These are phyloP conservation scores for Pseudobourletiella spinata DNA, from an alignment of 1,140 invertebrate genomes.

Conservation along the genomic window DNA sequence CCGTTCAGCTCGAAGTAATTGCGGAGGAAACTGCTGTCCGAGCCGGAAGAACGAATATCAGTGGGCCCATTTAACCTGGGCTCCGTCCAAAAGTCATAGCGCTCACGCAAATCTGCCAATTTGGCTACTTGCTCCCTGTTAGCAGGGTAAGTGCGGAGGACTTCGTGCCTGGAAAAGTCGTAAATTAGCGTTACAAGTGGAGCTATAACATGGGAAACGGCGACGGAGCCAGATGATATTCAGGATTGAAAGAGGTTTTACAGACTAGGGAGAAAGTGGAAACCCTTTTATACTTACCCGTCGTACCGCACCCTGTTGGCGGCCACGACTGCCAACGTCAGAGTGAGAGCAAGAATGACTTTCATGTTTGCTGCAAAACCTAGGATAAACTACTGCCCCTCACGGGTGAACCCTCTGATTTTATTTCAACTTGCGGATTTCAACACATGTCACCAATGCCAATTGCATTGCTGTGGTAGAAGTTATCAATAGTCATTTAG, in stretches of 20 bases:
- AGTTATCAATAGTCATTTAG: too few relatives aligned
- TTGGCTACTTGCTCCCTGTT: background rate
- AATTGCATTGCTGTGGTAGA: background rate
- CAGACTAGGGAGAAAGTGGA: too few relatives aligned
- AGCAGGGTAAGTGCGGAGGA: background rate
- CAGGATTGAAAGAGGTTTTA: too few relatives aligned
- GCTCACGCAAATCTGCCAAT: background rate
- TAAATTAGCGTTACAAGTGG: background rate
- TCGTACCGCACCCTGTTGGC: background rate
- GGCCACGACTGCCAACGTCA: background rate
- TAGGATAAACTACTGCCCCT: too few relatives aligned
- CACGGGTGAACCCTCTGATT: too few relatives aligned
- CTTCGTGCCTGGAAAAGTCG: background rate
- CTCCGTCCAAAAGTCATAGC: conserved; percentile 4
- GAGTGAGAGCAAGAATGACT: background rate
- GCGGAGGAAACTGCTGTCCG: background rate
- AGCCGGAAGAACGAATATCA: background rate
- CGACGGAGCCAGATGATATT: background rate
- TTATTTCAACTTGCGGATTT: too few relatives aligned
- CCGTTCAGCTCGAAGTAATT: background rate
- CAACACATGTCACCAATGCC: too few relatives aligned
- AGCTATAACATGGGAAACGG: background rate
- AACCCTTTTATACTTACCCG: too few relatives aligned
- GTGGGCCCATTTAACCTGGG: background rate
- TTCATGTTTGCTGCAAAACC: too few relatives aligned